A percentile compares a stretch with the other conserved stretches of the same genome.
These are phyloP conservation scores for Orthosia gothica DNA, from an alignment of 2,888 invertebrate species.

Conservation along the genomic window DNA sequence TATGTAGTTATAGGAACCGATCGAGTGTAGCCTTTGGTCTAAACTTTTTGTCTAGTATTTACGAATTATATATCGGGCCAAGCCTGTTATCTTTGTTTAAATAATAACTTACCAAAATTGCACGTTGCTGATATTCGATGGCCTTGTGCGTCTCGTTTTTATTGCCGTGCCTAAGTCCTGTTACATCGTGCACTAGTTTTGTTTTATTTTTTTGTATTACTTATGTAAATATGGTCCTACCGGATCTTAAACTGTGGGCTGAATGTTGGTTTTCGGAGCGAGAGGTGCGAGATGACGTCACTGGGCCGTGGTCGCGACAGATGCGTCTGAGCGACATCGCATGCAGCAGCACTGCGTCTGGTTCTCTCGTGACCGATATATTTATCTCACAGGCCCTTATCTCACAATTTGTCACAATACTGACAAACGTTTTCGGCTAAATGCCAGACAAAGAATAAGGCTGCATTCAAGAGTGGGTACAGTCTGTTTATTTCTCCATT, in stretches of 20 bases:
- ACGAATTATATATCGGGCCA: slow-evolving; percentile 35
- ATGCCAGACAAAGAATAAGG: slow-evolving; percentile 79
- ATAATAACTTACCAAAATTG: slow-evolving; percentile 61
- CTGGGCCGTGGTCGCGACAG: slow-evolving; percentile 29
- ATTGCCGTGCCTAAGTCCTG: slow-evolving; percentile 61
- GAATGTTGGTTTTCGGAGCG: slow-evolving; percentile 21
- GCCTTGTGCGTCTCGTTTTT: slow-evolving; percentile 68
- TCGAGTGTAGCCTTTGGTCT: slow-evolving; percentile 25
- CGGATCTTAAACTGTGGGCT: slow-evolving; percentile 49
- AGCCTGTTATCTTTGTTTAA: slow-evolving; percentile 40
- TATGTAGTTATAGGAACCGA: slow-evolving; percentile 13
- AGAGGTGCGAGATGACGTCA: slow-evolving; percentile 44
- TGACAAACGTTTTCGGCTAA: slow-evolving; percentile 83
- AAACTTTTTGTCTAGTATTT: slow-evolving; percentile 49
- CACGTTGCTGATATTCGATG: slow-evolving; percentile 53
- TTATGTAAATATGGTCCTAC: slow-evolving; percentile 42
- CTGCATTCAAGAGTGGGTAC: slow-evolving; percentile 47
- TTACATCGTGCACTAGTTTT: slow-evolving; percentile 61
- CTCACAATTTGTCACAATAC: slow-evolving; percentile 88
- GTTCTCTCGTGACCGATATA: slow-evolving; percentile 78
- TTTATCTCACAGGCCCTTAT: slow-evolving; percentile 81
- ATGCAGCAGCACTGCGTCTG: slow-evolving; percentile 65
- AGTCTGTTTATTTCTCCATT: slow-evolving; percentile 31
- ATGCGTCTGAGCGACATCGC: slow-evolving; percentile 47
- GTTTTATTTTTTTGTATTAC: slow-evolving; percentile 47